Base-by-base conservation (phyloP, 1,140 invertebrate genomes). In the Orchesella cincta region DNA sequence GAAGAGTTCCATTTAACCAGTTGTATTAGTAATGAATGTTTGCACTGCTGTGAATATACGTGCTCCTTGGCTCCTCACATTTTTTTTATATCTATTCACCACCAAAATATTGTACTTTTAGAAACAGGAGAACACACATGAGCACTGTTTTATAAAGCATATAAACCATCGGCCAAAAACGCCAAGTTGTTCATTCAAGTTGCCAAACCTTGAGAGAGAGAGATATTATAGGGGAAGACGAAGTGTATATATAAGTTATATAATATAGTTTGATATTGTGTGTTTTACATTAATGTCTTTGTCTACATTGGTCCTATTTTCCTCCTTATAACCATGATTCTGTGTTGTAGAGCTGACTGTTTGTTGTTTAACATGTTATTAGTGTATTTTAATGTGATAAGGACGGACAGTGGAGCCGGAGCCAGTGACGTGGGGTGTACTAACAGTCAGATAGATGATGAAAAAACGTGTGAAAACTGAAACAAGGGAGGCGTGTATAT, bases 361-460 rank as follows among this genome's bases (percentile, higher is more conserved):
- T n/a, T n/a, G n/a, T n/a, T n/a, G n/a, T n/a, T n/a, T n/a, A n/a
- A n/a, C n/a, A n/a, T n/a, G n/a, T n/a, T n/a, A n/a, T n/a, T n/a
- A n/a, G 12, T 57, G 54, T 23, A 57, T 57, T 57, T 57, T 57
- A 57, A 57, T 57, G 14, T 12, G 54, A 26, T 57, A 57, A 5
- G 14, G 54, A 57, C 3, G 54, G 54, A 57, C 54, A 57, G 54
- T 57, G 54, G 54, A 57, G 54, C 54, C 54, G 54, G 54, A 57
- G 54, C 54, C 54, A 57, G 54, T 57, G 54, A 57, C 54, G 54
- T 57, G 14, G 26, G 54, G 3, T 26, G n/a, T 57, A 5, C 12
- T 57, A 12, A 26, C 54, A 23, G 54, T 57, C 54, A 26, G 5
- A 57, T 3, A 57, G n/a, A 57, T 57, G n/a, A n/a, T n/a, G n/a